Conservation (phyloP, 2,113 vertebrate species). For the Labeo catla region DNA sequence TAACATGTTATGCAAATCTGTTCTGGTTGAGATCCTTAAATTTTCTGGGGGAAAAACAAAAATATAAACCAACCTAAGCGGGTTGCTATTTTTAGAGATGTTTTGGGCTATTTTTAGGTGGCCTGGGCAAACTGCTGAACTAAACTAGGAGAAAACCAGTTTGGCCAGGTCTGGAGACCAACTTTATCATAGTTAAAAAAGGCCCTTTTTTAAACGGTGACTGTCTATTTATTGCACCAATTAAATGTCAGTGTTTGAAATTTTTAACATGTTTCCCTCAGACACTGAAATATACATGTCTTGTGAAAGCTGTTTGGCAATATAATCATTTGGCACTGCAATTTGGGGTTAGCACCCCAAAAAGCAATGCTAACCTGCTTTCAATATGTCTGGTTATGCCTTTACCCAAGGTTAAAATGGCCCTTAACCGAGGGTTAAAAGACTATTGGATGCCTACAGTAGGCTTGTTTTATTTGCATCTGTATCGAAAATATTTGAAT, state of each 20-base stretch:
- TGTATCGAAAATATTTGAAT: not conserved
- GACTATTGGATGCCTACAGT: not conserved
- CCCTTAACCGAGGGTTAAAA: not conserved
- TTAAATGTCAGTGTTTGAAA: not conserved
- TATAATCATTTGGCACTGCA: not conserved
- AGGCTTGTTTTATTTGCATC: not conserved
- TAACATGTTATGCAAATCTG: not conserved
- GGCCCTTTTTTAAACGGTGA: not conserved
- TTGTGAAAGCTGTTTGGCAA: not conserved
- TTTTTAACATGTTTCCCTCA: not conserved
- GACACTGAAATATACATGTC: not conserved
- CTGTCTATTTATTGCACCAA: not conserved
- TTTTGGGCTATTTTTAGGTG: not conserved
- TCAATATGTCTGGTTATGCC: not conserved
- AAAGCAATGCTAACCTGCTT: not conserved
- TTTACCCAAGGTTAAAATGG: not conserved
- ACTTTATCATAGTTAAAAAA: not conserved
- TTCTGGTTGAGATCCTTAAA: not conserved
- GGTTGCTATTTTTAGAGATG: not conserved
- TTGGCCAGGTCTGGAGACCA: not conserved
- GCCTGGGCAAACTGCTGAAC: not conserved
- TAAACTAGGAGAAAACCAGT: not conserved
- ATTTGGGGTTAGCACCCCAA: not conserved
- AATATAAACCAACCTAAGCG: not conserved
- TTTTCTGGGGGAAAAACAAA: not conserved